Evolutionary conservation across 2,113 vertebrate species (phyloP).

Genomic region (Puffinus mauretanicus): DNA sequence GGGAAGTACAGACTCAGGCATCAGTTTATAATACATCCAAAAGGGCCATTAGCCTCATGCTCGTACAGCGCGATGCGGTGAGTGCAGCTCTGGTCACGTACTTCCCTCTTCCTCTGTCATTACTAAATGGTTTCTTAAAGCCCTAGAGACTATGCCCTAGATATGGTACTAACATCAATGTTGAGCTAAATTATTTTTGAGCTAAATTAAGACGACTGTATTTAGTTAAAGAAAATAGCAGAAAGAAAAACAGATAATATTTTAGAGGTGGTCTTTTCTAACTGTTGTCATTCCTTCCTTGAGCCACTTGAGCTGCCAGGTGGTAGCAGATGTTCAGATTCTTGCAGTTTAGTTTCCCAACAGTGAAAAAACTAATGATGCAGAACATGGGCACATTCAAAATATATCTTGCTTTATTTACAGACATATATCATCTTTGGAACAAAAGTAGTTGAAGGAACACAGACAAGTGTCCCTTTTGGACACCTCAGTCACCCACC

Average conservation of each 20-base stretch:
- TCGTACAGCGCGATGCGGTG: fast-evolving
- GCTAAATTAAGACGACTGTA: neutral
- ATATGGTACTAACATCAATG: fast-evolving
- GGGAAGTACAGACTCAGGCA: neutral
- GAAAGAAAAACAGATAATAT: neutral
- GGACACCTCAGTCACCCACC: neutral
- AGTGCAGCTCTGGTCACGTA: neutral
- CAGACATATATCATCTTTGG: neutral
- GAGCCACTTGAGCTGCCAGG: neutral
- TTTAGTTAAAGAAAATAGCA: neutral
- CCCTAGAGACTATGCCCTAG: neutral
- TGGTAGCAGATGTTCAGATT: neutral
- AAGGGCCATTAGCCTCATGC: neutral
- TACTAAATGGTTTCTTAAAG: neutral
- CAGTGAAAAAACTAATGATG: constrained; percentile 8
- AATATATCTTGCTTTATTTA: neutral
- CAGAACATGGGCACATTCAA: neutral
- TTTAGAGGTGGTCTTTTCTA: neutral
- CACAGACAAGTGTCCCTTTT: neutral
- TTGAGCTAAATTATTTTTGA: neutral
- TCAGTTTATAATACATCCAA: neutral
- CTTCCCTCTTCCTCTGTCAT: neutral
- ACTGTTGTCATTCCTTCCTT: neutral
- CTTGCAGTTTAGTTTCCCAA: neutral
- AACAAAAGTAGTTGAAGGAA: neutral